phyloP scores from a whole-genome alignment of 37 sponge, comb jelly and placozoan genomes.

The Diacarnus erythraeanus region DNA sequence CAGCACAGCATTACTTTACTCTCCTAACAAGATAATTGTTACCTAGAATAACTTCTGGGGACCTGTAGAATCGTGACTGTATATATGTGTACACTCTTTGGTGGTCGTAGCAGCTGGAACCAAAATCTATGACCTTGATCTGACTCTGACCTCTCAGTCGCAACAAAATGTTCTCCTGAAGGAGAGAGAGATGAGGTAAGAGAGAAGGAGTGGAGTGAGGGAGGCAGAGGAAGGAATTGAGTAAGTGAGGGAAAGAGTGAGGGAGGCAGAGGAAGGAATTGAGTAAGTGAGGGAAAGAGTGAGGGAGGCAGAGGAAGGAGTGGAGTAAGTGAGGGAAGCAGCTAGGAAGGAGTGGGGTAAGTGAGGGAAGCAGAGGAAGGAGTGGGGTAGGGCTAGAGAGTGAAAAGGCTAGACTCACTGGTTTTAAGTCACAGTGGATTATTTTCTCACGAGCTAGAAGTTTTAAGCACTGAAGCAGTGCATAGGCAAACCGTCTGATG shows the following conservation, averaged over 20 bases:
- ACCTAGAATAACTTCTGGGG: constrained; percentile 90
- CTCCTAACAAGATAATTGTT: too few species aligned
- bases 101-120: constrained; percentile 92
- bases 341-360: background rate
- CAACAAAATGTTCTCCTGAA: constrained; percentile 83
- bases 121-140: constrained; percentile 92
- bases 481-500: constrained; percentile 87
- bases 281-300: too few species aligned
- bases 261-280: too few species aligned
- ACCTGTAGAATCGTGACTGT: constrained; percentile 89
- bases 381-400: too few species aligned
- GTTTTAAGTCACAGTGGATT: constrained; percentile 98
- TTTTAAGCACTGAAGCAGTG: constrained; percentile 87
- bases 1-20: background rate
- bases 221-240: too few species aligned
- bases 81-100: constrained; percentile 91
- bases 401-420: constrained; percentile 64
- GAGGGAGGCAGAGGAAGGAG: too few species aligned
- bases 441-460: constrained; percentile 85
- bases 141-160: constrained; percentile 65
- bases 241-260: too few species aligned
- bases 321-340: too few species aligned
- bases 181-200: too few species aligned
- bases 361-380: background rate
- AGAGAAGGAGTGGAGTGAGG: too few species aligned